Percentiles rank a stretch among this genome's conserved stretches.
phyloP scores from a whole-genome alignment of 2,888 invertebrate species.

The Entomobrya multifasciata region DNA sequence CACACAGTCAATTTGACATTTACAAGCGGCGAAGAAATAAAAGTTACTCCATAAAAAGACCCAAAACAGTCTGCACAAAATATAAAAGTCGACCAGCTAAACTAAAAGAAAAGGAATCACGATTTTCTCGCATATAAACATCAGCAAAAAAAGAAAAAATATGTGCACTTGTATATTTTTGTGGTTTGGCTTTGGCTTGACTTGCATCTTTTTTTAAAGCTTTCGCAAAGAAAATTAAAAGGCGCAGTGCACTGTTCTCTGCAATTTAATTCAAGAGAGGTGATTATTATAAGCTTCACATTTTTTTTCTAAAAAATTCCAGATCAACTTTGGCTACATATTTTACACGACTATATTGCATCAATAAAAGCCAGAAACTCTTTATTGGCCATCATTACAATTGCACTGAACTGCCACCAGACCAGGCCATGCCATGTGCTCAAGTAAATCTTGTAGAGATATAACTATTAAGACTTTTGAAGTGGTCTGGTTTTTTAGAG shows the following conservation, averaged over 20 bases:
- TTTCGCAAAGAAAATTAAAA: conserved; percentile 22
- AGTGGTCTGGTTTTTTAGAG: conserved; percentile 40
- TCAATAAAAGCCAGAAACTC: conserved; percentile 44
- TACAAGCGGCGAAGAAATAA: conserved; percentile 45
- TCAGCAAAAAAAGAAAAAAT: background rate
- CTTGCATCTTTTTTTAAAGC: background rate
- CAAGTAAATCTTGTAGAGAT: too few species aligned
- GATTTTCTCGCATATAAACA: background rate
- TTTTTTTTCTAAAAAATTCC: too few species aligned
- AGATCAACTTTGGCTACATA: conserved; percentile 11
- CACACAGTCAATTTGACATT: conserved; percentile 60
- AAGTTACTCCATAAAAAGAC: conserved; percentile 34
- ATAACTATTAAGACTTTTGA: conserved; percentile 31
- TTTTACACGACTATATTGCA: background rate
- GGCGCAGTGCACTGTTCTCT: conserved; percentile 1
- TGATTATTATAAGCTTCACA: conserved; percentile 33
- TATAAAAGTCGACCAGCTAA: background rate
- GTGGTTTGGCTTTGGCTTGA: too few species aligned
- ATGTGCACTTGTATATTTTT: too few species aligned
- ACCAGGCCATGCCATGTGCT: too few species aligned
- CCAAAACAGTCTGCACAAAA: conserved; percentile 34
- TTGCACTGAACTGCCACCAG: too few species aligned
- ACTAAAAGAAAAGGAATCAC: background rate
- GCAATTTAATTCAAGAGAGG: background rate
- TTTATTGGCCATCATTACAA: conserved; percentile 54